Percentiles rank a stretch among this genome's conserved stretches.
Conservation (phyloP, 2,797 vertebrate species). For the Thamnophis elegans region DNA sequence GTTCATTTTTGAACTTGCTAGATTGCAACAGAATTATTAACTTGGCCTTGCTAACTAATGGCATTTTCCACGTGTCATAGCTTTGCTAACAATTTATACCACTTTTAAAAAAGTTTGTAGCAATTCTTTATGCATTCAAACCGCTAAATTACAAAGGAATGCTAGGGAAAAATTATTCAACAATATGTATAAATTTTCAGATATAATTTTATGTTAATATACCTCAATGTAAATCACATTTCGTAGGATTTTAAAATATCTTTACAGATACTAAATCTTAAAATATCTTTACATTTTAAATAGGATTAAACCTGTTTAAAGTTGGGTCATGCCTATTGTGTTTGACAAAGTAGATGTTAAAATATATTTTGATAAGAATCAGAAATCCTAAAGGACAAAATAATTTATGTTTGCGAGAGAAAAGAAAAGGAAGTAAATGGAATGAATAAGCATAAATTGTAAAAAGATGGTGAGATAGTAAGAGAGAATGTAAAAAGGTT, state of each 20-base stretch:
- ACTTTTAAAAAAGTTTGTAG: not conserved
- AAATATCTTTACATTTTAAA: not conserved
- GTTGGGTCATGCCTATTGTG: not conserved
- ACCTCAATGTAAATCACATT: not conserved
- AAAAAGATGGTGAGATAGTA: not conserved
- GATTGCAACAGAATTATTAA: not conserved
- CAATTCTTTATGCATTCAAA: not conserved
- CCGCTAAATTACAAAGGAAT: not conserved
- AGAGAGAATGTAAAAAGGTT: not conserved
- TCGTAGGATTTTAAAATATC: not conserved
- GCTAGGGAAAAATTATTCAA: not conserved
- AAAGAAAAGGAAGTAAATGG: not conserved
- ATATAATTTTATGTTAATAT: not conserved
- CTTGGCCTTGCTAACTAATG: not conserved
- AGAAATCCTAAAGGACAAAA: not conserved
- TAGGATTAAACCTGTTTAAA: not conserved
- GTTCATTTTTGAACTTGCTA: not conserved
- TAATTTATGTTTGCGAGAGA: not conserved
- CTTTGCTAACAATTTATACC: not conserved
- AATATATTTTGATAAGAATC: not conserved
- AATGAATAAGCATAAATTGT: not conserved
- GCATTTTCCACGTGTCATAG: not conserved
- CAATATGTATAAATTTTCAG: not conserved
- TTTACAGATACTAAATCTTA: not conserved
- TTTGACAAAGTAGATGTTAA: slow-evolving; percentile 35